phyloP scores from a whole-genome alignment of 2,113 vertebrate species.

The Charina bottae region DNA sequence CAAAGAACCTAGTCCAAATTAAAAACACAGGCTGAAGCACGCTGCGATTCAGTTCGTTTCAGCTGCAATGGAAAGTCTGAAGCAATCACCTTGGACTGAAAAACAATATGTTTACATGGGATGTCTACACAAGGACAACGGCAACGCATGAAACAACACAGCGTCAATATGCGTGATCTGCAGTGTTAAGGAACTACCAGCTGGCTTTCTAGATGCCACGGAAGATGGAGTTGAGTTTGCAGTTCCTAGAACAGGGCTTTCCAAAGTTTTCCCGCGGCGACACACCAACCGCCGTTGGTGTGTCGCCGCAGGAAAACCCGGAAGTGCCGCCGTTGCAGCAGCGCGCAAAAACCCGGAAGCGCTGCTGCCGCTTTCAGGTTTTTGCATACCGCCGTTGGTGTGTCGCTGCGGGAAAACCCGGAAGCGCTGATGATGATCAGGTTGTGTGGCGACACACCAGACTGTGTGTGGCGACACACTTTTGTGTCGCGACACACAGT shows the following conservation, averaged over 20 bases:
- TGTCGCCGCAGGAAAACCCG: too few species aligned
- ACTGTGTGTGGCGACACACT: too few species aligned
- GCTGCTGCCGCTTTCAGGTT: too few species aligned
- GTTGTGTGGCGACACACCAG: too few species aligned
- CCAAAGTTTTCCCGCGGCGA: too few species aligned
- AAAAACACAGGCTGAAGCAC: neutral
- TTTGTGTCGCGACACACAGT: too few species aligned
- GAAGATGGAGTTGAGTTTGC: neutral
- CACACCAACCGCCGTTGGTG: too few species aligned
- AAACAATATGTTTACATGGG: neutral
- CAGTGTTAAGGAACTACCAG: neutral
- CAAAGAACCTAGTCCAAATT: slow-evolving; percentile 19
- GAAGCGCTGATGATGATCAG: too few species aligned
- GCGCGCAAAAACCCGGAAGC: too few species aligned
- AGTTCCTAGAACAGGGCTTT: neutral
- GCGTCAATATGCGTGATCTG: neutral
- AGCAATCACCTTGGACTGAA: neutral
- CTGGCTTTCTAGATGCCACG: neutral
- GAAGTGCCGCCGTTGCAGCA: too few species aligned
- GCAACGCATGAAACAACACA: neutral
- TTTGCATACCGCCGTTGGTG: too few species aligned
- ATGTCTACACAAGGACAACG: neutral
- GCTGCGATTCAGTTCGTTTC: neutral
- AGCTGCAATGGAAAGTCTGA: neutral
- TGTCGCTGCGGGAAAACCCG: too few species aligned